Base-by-base conservation (phyloP, 1,140 invertebrate genomes). In the Campoletis sonorensis region DNA sequence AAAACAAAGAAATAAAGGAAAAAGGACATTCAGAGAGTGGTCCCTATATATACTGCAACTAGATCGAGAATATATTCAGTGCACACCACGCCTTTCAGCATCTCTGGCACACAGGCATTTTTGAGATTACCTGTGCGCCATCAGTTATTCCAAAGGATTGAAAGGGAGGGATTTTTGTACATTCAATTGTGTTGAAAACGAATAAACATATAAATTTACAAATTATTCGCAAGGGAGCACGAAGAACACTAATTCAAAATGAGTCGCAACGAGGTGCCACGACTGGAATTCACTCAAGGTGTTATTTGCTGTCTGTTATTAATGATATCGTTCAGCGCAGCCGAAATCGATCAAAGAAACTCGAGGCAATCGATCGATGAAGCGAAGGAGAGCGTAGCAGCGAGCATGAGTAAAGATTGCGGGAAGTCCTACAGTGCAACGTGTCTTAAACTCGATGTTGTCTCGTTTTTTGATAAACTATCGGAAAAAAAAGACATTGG, bases 391-490 rank as follows among this genome's bases (percentile, higher is more conserved):
- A 88, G 80, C 68, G 13, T 84, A n/a, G 83, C 87, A 0, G 58
- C 86, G 0, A 84, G 45, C 3, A 87, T 93, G 81, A 92, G 85
- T 64, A 94, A 93, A 83, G 95, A 96, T 84, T 97, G 96, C 85
- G 91, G 93, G 26, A 94, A 94, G 8, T 93, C 94, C 0, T 96
- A 96, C 84, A 96, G 95, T 89, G 92, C 94, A 10, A 96, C 95
- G 37, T 97, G 96, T 86, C 90, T 97, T 16, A 97, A 97, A 88
- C 91, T 97, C 70, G 96, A 96, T 89, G 94, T 96, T n/a, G 94
- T 96, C 15, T 94, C 95, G 1, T 94, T 96, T 85, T 92, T 97
- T 37, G 96, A 97, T 84, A 94, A 94, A 83, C 87, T 97, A 4
- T 95, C 94, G 33, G 93, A 94, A 70, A 94, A 94, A 68, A 92